These are phyloP conservation scores for Hydrophis major DNA, from an alignment of 2,797 vertebrate species.

Conservation along the genomic window DNA sequence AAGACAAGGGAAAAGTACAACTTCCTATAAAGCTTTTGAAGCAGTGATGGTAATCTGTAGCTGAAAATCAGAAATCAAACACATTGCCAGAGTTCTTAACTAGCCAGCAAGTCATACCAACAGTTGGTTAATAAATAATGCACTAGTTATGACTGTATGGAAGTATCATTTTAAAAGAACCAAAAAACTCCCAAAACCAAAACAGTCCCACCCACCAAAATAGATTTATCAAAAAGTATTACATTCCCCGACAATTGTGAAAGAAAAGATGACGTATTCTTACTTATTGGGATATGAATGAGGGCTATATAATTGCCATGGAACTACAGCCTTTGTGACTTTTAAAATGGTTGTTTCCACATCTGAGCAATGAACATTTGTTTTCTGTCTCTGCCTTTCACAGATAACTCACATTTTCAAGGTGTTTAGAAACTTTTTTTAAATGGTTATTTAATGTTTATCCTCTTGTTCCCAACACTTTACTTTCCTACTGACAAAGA, in stretches of 20 bases:
- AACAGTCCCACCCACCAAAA: not conserved
- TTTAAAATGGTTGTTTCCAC: conserved; percentile 3
- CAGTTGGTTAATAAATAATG: conserved; percentile 13
- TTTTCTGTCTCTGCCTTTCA: not conserved
- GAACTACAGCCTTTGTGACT: not conserved
- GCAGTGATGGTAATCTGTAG: not conserved
- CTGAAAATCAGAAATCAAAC: not conserved
- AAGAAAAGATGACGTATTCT: not conserved
- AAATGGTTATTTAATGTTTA: not conserved
- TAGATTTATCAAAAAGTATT: not conserved
- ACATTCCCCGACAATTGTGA: not conserved
- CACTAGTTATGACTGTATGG: not conserved
- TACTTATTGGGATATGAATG: not conserved
- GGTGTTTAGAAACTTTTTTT: not conserved
- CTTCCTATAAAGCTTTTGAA: not conserved
- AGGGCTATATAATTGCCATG: not conserved
- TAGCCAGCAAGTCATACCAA: not conserved
- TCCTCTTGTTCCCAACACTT: not conserved
- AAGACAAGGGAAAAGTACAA: not conserved
- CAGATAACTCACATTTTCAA: fast-evolving
- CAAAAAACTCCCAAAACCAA: not conserved
- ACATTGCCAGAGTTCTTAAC: not conserved
- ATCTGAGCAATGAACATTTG: conserved; percentile 3
- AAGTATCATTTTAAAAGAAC: not conserved
- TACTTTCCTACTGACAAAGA: not conserved